Evolutionary conservation across 2,113 vertebrate genomes (phyloP).

Genomic region (Pteruthius melanotis): DNA sequence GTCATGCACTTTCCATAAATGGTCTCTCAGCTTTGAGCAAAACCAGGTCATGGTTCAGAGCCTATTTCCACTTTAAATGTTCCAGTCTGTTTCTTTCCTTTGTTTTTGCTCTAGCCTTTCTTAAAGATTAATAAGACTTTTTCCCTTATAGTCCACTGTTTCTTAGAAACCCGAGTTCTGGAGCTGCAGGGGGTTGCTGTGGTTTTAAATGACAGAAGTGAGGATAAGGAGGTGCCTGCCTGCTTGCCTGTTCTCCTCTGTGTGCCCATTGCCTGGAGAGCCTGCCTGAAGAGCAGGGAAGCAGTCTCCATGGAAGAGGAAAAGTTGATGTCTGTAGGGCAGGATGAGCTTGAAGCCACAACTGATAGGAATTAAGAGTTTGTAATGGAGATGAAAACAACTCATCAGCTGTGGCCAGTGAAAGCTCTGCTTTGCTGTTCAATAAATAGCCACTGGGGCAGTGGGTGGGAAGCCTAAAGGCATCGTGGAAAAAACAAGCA

Average conservation of each 20-base stretch:
- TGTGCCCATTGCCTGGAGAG: neutral
- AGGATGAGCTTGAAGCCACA: neutral
- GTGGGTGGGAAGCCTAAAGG: neutral
- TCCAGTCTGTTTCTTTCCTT: neutral
- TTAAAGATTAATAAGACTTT: neutral
- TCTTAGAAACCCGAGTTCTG: neutral
- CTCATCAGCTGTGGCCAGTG: neutral
- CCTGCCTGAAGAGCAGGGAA: neutral
- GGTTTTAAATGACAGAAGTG: neutral
- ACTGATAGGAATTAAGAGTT: neutral
- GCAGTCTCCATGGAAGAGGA: neutral
- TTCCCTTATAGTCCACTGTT: neutral
- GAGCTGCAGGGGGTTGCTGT: neutral
- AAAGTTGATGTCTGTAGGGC: neutral
- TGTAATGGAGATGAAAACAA: neutral
- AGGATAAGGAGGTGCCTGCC: neutral
- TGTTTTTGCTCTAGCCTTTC: neutral
- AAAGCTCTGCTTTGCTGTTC: neutral
- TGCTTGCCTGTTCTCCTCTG: neutral
- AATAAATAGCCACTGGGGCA: neutral
- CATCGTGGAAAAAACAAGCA: neutral
- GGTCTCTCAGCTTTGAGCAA: neutral
- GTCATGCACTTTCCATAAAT: neutral
- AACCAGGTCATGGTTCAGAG: neutral
- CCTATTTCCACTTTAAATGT: neutral